Evolutionary conservation across 2,113 vertebrate species (phyloP).

Genomic region (Podarcis cretensis): DNA sequence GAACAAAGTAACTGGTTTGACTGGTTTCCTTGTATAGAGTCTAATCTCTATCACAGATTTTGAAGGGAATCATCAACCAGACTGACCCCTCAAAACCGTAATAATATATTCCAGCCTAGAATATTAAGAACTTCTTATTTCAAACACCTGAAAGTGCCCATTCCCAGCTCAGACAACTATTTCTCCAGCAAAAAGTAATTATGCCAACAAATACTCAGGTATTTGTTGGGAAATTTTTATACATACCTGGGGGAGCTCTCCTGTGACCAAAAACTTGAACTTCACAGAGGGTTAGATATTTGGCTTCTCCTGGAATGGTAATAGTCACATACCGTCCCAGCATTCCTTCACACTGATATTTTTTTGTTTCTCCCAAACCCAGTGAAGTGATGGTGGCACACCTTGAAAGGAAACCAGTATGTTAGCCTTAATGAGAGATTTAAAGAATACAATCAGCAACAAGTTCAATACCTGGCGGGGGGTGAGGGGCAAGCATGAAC

Average conservation of each 20-base stretch:
- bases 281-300: conserved; percentile 27
- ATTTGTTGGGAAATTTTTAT: not conserved
- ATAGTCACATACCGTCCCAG: conserved; percentile 34
- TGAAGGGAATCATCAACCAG: too few relatives aligned
- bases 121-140: too few relatives aligned
- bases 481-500: not conserved
- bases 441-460: not conserved
- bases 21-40: too few relatives aligned
- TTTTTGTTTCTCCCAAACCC: conserved; percentile 3
- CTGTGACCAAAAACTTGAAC: conserved; percentile 24
- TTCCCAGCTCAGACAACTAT: not conserved
- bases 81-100: too few relatives aligned
- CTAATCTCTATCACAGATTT: too few relatives aligned
- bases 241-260: not conserved
- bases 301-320: conserved; percentile 3
- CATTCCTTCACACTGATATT: conserved; percentile 34
- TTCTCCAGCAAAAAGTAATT: not conserved
- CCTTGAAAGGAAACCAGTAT: conserved; percentile 6
- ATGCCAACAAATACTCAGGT: too few relatives aligned
- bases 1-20: too few relatives aligned
- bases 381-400: conserved; percentile 33
- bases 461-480: not conserved
- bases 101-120: too few relatives aligned
- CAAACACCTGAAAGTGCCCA: too few relatives aligned
- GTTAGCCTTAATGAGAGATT: not conserved